These are phyloP conservation scores for Xenentodon cancila DNA, from an alignment of 2,797 vertebrate genomes.

Conservation along the genomic window DNA sequence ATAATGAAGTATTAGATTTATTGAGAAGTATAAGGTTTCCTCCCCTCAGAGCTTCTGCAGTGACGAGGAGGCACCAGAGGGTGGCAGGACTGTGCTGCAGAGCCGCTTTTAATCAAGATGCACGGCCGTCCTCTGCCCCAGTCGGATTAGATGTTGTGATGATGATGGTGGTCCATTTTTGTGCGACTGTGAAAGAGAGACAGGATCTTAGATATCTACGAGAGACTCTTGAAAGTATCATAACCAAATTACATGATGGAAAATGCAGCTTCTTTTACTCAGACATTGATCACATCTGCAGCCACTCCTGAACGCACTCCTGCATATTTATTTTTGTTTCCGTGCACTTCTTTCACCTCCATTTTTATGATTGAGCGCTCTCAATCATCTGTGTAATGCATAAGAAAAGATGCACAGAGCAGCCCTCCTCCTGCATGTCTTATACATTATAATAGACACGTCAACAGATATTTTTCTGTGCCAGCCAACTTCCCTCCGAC, in stretches of 20 bases:
- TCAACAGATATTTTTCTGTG: conserved; percentile 8
- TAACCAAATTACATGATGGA: neutral
- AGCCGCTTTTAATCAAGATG: conserved; percentile 5
- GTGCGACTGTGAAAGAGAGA: neutral
- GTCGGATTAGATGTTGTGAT: neutral
- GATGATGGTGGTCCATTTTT: neutral
- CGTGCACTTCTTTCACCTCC: neutral
- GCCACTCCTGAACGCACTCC: neutral
- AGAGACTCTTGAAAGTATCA: neutral
- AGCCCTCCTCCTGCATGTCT: conserved; percentile 9
- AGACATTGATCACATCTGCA: neutral
- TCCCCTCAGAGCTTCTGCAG: conserved; percentile 15
- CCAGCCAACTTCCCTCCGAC: conserved; percentile 29
- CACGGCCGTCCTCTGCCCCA: neutral
- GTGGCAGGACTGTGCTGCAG: conserved; percentile 71
- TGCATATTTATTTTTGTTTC: neutral
- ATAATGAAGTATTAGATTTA: neutral
- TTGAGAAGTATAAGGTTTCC: neutral
- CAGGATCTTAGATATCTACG: neutral
- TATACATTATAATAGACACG: conserved; percentile 3
- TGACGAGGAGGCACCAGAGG: conserved; percentile 36
- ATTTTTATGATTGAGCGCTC: neutral
- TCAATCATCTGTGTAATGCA: neutral
- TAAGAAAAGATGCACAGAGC: neutral
- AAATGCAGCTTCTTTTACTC: neutral